Conservation (phyloP, 2,113 vertebrate species). For the Clinocottus analis region DNA sequence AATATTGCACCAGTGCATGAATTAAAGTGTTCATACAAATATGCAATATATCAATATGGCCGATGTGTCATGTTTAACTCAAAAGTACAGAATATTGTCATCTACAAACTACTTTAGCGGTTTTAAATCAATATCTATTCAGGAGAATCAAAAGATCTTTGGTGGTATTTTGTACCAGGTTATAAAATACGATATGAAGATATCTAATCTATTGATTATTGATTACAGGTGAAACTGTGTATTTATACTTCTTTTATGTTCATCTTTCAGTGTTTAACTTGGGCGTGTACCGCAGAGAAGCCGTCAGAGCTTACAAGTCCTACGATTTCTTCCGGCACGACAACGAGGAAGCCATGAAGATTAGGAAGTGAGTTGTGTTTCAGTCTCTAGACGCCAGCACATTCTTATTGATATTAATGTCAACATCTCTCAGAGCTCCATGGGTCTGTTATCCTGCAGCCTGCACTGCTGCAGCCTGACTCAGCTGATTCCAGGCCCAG, state of each 20-base stretch:
- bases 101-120: not conserved
- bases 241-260: slow-evolving; percentile 15
- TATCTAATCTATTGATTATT: not conserved
- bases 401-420: too few species aligned
- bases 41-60: not conserved
- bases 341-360: slow-evolving; percentile 97
- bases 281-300: slow-evolving; percentile 95
- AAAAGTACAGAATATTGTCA: not conserved
- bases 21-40: too few species aligned
- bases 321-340: slow-evolving; percentile 98
- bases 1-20: too few species aligned
- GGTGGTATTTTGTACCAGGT: not conserved
- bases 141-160: not conserved
- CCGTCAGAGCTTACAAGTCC: slow-evolving; percentile 94
- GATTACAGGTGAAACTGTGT: not conserved
- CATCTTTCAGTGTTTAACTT: slow-evolving; percentile 93
- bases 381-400: not conserved
- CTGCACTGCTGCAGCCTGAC: too few species aligned
- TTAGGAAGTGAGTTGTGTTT: slow-evolving; percentile 90
- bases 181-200: not conserved
- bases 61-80: not conserved
- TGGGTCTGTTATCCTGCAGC: too few species aligned
- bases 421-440: too few species aligned
- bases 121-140: not conserved
- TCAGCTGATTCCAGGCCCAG: too few species aligned